phyloP scores from a whole-genome alignment of 2,797 vertebrate genomes.

The Centropyge bicolor region DNA sequence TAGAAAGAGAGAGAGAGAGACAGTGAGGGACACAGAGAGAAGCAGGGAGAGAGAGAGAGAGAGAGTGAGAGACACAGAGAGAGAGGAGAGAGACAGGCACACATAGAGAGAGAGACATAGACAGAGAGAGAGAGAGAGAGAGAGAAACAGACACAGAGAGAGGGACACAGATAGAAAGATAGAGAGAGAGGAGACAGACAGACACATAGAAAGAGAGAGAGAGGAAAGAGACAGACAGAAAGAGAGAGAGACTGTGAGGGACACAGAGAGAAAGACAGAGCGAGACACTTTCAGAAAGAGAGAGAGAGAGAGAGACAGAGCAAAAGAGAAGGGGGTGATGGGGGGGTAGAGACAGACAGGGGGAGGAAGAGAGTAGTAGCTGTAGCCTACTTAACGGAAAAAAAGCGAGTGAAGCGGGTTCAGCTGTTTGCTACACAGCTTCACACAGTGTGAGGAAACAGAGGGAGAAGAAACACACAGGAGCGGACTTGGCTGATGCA shows the following conservation, averaged over 20 bases:
- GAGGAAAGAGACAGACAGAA: neutral
- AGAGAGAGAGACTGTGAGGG: too few species aligned
- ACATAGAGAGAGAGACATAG: neutral
- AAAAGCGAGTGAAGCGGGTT: slow-evolving; percentile 35
- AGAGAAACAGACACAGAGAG: neutral
- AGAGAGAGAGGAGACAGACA: too few species aligned
- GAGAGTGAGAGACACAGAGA: too few species aligned
- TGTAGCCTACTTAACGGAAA: slow-evolving; percentile 38
- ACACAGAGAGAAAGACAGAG: neutral
- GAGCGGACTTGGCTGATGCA: slow-evolving; percentile 70
- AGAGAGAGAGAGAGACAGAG: neutral
- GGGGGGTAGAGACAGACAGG: neutral
- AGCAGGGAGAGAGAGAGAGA: too few species aligned
- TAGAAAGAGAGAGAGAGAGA: too few species aligned
- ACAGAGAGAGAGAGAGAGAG: neutral
- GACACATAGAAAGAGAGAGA: neutral
- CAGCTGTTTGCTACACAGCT: slow-evolving; percentile 49
- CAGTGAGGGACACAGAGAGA: too few species aligned
- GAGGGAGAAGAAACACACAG: neutral
- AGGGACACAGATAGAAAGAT: too few species aligned
- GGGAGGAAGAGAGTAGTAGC: slow-evolving; percentile 8
- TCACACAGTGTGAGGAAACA: slow-evolving; percentile 18
- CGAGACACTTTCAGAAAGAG: neutral
- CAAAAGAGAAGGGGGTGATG: slow-evolving; percentile 2
- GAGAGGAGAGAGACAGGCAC: neutral